Conservation (phyloP, 1,140 invertebrate genomes). For the Cryptotermes secundus region DNA sequence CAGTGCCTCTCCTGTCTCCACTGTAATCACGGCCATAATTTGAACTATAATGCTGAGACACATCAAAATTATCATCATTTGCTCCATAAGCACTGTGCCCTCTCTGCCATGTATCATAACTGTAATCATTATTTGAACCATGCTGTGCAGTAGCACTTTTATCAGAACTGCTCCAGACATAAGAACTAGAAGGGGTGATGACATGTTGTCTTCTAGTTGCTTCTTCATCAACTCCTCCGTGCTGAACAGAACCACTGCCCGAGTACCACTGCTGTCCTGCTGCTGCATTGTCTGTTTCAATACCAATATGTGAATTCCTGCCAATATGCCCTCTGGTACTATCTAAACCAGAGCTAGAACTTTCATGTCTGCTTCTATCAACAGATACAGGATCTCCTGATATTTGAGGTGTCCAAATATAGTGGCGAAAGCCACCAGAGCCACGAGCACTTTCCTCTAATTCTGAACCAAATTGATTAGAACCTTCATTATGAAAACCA, state of each 20-base stretch:
- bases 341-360: neutral
- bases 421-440: neutral
- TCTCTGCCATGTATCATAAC: too few relatives aligned
- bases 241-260: too few relatives aligned
- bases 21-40: too few relatives aligned
- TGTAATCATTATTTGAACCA: too few relatives aligned
- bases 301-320: neutral
- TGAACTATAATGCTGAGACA: too few relatives aligned
- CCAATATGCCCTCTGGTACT: neutral
- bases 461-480: neutral
- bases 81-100: too few relatives aligned
- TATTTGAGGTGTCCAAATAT: neutral
- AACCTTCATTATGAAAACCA: too few relatives aligned
- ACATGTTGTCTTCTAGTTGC: neutral
- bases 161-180: neutral
- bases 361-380: too few relatives aligned
- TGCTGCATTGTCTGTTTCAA: neutral
- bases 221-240: neutral
- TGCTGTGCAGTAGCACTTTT: too few relatives aligned
- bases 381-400: neutral
- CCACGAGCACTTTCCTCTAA: neutral
- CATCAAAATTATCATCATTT: too few relatives aligned
- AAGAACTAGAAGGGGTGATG: neutral
- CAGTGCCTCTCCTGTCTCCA: too few relatives aligned
- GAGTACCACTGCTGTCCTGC: too few relatives aligned